Conservation (phyloP, 2,113 vertebrate genomes). For the Vireo altiloquus region DNA sequence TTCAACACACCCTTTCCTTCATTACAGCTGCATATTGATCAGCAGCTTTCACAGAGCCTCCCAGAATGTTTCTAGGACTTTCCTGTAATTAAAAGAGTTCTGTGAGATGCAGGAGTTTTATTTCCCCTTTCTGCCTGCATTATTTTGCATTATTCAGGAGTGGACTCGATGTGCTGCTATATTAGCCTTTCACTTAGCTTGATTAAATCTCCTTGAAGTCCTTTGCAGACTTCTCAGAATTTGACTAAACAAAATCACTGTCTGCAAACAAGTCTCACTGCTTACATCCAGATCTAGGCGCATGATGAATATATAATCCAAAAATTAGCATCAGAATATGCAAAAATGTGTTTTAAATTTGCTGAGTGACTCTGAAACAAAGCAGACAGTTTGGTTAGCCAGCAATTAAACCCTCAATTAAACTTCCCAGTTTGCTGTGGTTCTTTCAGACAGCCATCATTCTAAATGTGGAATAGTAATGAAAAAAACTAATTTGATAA, state of each 20-base stretch:
- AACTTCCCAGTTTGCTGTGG: background rate
- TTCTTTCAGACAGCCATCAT: background rate
- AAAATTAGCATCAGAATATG: background rate
- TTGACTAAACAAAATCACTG: slow-evolving; percentile 49
- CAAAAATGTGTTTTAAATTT: background rate
- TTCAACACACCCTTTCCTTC: slow-evolving; percentile 35
- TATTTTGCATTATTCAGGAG: slow-evolving; percentile 39
- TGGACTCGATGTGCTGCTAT: background rate
- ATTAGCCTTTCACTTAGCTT: slow-evolving; percentile 17
- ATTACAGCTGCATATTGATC: slow-evolving; percentile 40
- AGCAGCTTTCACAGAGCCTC: slow-evolving; percentile 15
- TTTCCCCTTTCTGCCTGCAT: background rate
- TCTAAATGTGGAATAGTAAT: background rate
- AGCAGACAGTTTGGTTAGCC: slow-evolving; percentile 1
- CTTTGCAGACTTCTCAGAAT: slow-evolving; percentile 16
- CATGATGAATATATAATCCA: background rate
- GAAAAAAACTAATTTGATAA: background rate
- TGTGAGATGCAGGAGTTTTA: background rate
- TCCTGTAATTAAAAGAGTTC: slow-evolving; percentile 31
- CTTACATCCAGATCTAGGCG: background rate
- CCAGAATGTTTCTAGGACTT: slow-evolving; percentile 30
- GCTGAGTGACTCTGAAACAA: background rate
- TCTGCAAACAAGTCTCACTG: slow-evolving; percentile 27
- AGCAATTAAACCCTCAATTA: background rate
- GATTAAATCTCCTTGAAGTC: slow-evolving; percentile 43